Conservation (phyloP, 2,888 invertebrate genomes). For the Sphaeridia pumilis region DNA sequence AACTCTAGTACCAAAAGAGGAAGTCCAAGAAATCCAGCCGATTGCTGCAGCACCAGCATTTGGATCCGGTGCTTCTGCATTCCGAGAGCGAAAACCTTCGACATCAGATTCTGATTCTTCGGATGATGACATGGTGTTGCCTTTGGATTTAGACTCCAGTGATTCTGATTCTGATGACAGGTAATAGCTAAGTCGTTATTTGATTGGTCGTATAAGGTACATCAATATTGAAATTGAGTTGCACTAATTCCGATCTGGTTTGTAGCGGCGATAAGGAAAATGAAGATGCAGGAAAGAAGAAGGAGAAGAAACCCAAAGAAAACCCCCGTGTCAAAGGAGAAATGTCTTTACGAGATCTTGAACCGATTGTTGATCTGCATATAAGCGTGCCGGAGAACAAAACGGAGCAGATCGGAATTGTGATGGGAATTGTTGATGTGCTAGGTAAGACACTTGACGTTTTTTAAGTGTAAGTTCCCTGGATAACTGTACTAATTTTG, state of each 20-base stretch:
- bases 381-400: conserved; percentile 65
- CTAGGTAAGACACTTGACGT: conserved; percentile 49
- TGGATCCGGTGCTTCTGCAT: too few species aligned
- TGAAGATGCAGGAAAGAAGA: neutral
- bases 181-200: too few species aligned
- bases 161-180: too few species aligned
- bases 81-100: neutral
- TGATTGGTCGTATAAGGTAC: too few species aligned
- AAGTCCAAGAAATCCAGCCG: too few species aligned
- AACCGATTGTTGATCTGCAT: conserved; percentile 67
- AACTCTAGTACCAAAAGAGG: too few species aligned
- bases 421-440: conserved; percentile 59
- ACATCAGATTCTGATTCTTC: neutral
- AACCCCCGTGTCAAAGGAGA: conserved; percentile 45
- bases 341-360: conserved; percentile 55
- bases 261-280: conserved; percentile 7
- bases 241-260: neutral
- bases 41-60: too few species aligned
- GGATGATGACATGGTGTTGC: too few species aligned
- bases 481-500: too few species aligned
- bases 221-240: too few species aligned
- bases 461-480: too few species aligned
- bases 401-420: conserved; percentile 59
- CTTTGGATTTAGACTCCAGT: too few species aligned
- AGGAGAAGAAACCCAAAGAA: conserved; percentile 9